These are phyloP conservation scores for Lymantria monacha DNA, from an alignment of 2,888 invertebrate genomes.

Conservation along the genomic window DNA sequence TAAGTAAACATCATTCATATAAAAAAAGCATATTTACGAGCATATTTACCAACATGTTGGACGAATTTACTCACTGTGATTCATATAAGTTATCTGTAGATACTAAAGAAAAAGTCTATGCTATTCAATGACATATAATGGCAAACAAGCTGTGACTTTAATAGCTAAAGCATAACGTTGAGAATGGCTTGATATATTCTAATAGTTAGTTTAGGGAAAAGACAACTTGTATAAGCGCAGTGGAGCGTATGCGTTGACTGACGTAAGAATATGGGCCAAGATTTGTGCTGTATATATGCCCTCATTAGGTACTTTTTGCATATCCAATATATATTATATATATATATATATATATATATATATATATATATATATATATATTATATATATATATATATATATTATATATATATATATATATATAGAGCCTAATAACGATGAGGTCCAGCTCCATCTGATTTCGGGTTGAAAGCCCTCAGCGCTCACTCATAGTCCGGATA, in stretches of 20 bases:
- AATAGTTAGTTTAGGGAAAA: slow-evolving; percentile 15
- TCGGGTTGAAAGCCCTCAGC: too few relatives aligned
- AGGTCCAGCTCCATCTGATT: too few relatives aligned
- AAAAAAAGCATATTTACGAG: not conserved
- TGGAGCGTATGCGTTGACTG: slow-evolving; percentile 24
- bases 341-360: too few relatives aligned
- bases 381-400: too few relatives aligned
- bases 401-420: too few relatives aligned
- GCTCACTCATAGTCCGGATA: too few relatives aligned
- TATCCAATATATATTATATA: too few relatives aligned
- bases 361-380: too few relatives aligned
- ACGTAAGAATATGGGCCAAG: slow-evolving; percentile 13
- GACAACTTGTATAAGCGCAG: slow-evolving; percentile 13
- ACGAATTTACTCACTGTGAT: slow-evolving; percentile 4
- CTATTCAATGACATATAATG: slow-evolving; percentile 16
- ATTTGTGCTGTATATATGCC: too few relatives aligned
- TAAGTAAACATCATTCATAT: too few relatives aligned
- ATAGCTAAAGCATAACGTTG: slow-evolving; percentile 8
- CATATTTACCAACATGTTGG: slow-evolving; percentile 10
- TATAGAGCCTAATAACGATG: too few relatives aligned
- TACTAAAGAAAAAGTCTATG: slow-evolving; percentile 19
- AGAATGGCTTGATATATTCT: slow-evolving; percentile 15
- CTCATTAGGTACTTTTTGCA: too few relatives aligned
- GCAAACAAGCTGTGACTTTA: slow-evolving; percentile 12
- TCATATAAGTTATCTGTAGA: slow-evolving; percentile 3